Conservation (phyloP, 2,113 vertebrate species). For the Neopipo cinnamomea region DNA sequence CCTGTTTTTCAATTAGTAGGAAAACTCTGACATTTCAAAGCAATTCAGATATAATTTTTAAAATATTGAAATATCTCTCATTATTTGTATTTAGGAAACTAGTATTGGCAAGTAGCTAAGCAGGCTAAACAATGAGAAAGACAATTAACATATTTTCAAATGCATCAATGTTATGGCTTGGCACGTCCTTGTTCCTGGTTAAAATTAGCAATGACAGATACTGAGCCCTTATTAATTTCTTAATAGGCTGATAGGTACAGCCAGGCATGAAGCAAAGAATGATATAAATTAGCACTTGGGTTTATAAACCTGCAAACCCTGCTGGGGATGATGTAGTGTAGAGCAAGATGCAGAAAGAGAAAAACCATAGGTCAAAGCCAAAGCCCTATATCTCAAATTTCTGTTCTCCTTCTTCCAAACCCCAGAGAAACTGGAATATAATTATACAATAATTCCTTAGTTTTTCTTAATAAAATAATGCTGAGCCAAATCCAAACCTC, state of each 20-base stretch:
- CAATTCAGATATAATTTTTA: background rate
- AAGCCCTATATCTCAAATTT: background rate
- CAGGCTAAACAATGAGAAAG: constrained; percentile 58
- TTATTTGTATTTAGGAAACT: constrained; percentile 27
- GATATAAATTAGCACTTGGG: constrained; percentile 21
- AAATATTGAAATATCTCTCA: constrained; percentile 40
- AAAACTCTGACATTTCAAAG: background rate
- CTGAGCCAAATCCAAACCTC: background rate
- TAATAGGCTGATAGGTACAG: constrained; percentile 49
- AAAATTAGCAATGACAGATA: constrained; percentile 67
- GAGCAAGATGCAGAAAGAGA: background rate
- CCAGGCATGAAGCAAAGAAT: constrained; percentile 22
- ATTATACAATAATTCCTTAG: background rate
- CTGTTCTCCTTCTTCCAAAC: background rate
- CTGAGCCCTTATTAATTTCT: constrained; percentile 63
- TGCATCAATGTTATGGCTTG: constrained; percentile 45
- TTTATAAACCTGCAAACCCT: background rate
- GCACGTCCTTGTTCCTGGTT: constrained; percentile 56
- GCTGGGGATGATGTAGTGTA: background rate
- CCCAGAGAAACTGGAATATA: background rate
- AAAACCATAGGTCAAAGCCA: background rate
- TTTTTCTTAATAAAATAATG: background rate
- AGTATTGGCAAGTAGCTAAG: constrained; percentile 29
- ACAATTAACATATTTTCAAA: constrained; percentile 68
- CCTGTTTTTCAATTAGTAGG: background rate